A percentile compares a stretch with the other conserved stretches of the same genome.
These are phyloP conservation scores for Spea bombifrons DNA, from an alignment of 2,113 vertebrate genomes.

Conservation along the genomic window DNA sequence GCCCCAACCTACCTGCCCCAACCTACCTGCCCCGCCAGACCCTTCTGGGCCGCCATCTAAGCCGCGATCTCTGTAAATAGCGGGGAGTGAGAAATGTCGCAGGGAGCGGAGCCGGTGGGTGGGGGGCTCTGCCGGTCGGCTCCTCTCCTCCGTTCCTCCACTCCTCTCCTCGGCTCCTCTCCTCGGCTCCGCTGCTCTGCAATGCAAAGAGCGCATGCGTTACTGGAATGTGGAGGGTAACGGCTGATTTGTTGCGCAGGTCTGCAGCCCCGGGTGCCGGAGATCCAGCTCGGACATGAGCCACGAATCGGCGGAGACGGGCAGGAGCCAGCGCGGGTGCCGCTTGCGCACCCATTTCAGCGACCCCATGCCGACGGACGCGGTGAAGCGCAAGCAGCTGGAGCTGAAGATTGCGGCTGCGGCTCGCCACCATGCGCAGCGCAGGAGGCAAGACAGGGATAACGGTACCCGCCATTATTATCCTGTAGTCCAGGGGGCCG, in stretches of 20 bases:
- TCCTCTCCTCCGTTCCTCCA: too few species aligned
- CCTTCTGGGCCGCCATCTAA: too few species aligned
- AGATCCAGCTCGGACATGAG: conserved; percentile 81
- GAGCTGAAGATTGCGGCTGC: conserved; percentile 85
- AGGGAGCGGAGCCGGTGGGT: not conserved
- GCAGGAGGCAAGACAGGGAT: conserved; percentile 70
- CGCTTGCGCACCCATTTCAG: conserved; percentile 83
- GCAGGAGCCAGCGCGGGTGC: conserved; percentile 79
- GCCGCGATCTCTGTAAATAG: not conserved
- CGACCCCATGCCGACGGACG: conserved; percentile 81
- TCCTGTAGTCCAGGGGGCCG: too few species aligned
- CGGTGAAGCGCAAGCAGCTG: conserved; percentile 84
- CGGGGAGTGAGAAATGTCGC: conserved; percentile 42
- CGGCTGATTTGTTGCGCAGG: conserved; percentile 55
- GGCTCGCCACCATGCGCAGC: conserved; percentile 75
- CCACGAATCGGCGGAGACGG: conserved; percentile 72
- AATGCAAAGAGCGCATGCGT: not conserved
- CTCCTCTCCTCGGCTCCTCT: too few species aligned
- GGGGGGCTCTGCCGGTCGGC: not conserved
- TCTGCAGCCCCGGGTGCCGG: conserved; percentile 67
- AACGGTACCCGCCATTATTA: conserved; percentile 49
- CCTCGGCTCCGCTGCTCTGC: too few species aligned
- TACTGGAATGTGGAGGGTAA: not conserved
- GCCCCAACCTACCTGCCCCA: conserved; percentile 28
- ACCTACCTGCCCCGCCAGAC: too few species aligned